Evolutionary conservation across 1,140 invertebrate genomes (phyloP).

Genomic region (Cherax quadricarinatus): DNA sequence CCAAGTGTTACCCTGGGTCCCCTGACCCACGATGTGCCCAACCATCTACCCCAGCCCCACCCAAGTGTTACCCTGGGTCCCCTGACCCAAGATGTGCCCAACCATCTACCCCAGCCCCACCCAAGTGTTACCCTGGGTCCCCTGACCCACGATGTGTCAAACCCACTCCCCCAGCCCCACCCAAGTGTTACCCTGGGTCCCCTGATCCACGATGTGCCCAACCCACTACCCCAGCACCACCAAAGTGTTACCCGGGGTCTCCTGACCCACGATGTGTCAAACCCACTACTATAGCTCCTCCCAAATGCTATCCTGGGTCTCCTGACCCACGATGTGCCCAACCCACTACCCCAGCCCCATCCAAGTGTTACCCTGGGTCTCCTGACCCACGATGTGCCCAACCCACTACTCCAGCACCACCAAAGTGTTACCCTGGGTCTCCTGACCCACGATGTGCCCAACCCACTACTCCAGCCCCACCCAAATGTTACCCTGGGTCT

Average conservation of each 20-base stretch:
- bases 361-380: too few species aligned
- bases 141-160: constrained; percentile 27
- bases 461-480: neutral
- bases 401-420: neutral
- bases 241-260: neutral
- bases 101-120: constrained; percentile 37
- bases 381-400: neutral
- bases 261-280: neutral
- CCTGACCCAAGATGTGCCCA: constrained; percentile 47
- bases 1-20: constrained; percentile 37
- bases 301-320: neutral
- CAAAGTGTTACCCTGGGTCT: neutral
- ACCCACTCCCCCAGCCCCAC: neutral
- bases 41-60: constrained; percentile 20
- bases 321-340: constrained; percentile 52
- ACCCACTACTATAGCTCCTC: neutral
- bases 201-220: neutral
- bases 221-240: neutral
- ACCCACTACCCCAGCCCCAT: neutral
- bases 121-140: neutral
- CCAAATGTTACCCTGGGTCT: neutral
- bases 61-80: constrained; percentile 40
- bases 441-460: constrained; percentile 39
- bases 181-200: neutral
- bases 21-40: constrained; percentile 46